A percentile compares a stretch with the other conserved stretches of the same genome.
Conservation (phyloP, 2,888 invertebrate genomes). For the Agrotis clavis region DNA sequence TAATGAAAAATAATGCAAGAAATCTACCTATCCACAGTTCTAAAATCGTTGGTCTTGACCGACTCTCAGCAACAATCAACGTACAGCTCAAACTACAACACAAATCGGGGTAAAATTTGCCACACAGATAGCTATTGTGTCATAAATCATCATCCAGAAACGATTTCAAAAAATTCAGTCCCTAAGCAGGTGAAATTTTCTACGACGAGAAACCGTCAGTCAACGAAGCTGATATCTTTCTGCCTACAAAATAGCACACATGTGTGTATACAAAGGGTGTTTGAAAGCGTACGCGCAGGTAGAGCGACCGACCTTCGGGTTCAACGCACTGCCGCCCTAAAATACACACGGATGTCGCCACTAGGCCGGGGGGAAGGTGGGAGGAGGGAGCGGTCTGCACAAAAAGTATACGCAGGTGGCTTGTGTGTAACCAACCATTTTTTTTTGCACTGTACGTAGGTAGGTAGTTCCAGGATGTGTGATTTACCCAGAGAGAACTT, state of each 20-base stretch:
- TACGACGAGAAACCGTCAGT: constrained; percentile 1
- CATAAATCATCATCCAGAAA: too few relatives aligned
- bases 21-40: too few relatives aligned
- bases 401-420: constrained; percentile 52
- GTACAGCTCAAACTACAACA: too few relatives aligned
- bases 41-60: too few relatives aligned
- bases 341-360: constrained; percentile 66
- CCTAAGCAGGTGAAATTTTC: too few relatives aligned
- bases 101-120: too few relatives aligned
- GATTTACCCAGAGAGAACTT: background rate
- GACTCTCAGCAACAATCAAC: too few relatives aligned
- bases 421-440: constrained; percentile 12
- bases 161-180: too few relatives aligned
- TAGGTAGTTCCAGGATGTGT: background rate
- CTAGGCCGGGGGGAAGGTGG: constrained; percentile 17
- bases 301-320: constrained; percentile 76
- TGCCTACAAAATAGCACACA: constrained; percentile 34
- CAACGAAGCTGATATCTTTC: too few relatives aligned
- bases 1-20: too few relatives aligned
- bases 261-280: constrained; percentile 36
- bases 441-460: constrained; percentile 4
- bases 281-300: constrained; percentile 68
- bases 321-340: constrained; percentile 74
- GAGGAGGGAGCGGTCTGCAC: constrained; percentile 17
- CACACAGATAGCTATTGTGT: too few relatives aligned